Base-by-base conservation (phyloP, 2,888 invertebrate species). In the Amphipyra tragopoginis region DNA sequence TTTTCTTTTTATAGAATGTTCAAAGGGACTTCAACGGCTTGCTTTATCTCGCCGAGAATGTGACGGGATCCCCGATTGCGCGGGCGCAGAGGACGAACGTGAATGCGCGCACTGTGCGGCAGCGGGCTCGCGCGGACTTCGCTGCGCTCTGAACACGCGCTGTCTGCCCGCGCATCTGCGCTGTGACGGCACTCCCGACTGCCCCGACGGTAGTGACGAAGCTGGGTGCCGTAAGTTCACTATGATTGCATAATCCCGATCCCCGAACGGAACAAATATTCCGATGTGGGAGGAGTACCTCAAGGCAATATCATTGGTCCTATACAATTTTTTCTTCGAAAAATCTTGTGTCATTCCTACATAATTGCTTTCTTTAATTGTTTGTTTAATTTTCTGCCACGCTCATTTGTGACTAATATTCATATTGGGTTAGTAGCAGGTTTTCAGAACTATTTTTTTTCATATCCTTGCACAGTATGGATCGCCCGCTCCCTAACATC, bases 131-230 rank as follows among this genome's bases (percentile, higher is more conserved):
- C 70, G 94, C 95, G 88, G 86, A 5, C 92, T 98, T 71, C 98
- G 98, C 79, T 98, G 98, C 83, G 98, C 98, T 0, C 95, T 97
- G 52, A 96, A 97, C 52, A 95, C 97, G 59, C 95, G 96, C 33
- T 98, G 98, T 86, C 96, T 98, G 71, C 96, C 97, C 0, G 90
- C 93, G 8, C 95, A 95, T 55, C 95, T 97, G 77, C 95, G 97
- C 63, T 98, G 98, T 86, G 98, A 98, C 83, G 98, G 98, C 51
- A 96, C 96, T 56, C 94, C 95, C 0, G 98, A 98, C 89, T 98
- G 98, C 82, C 97, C 97, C 0, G 98, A 98, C 86, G 98, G 97
- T 36, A 97, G 97, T 72, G 98, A 98, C 81, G 98, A 98, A 87
- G 95, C 97, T 79, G 97, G 97, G 75, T 98, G 98, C 86, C 92